Evolutionary conservation across 2,113 vertebrate genomes (phyloP).

Genomic region (Erinaceus europaeus): DNA sequence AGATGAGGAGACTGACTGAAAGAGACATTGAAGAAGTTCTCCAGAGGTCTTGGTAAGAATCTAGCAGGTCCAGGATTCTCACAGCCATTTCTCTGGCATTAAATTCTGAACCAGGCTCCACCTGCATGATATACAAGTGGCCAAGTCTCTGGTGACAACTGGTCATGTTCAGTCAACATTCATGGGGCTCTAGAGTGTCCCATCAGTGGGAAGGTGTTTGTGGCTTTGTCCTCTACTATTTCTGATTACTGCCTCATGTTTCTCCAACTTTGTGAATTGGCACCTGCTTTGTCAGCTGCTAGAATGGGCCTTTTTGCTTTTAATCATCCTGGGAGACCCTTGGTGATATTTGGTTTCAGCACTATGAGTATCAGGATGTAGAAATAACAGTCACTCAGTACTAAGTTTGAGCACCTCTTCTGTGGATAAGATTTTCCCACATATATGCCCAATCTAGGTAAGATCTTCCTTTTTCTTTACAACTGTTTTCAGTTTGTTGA

Average conservation of each 20-base stretch:
- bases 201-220: background rate
- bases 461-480: background rate
- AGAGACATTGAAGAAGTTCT: background rate
- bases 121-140: background rate
- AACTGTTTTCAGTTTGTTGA: no score
- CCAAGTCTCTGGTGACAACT: background rate
- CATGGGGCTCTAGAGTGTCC: background rate
- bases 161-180: background rate
- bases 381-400: background rate
- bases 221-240: background rate
- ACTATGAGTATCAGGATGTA: no score
- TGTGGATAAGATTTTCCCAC: background rate
- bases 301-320: background rate
- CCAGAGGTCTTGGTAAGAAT: background rate
- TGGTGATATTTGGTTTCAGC: no score
- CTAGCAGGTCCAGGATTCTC: background rate
- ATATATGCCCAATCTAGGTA: background rate
- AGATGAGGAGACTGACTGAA: slow-evolving; percentile 18
- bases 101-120: background rate
- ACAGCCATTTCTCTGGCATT: background rate
- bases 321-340: background rate
- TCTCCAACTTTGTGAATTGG: background rate
- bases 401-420: background rate
- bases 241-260: background rate
- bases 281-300: background rate